Evolutionary conservation across 1,140 invertebrate genomes (phyloP), one percentile per base, ranked within the genome.

Genomic region (Drosophila neocordata): DNA sequence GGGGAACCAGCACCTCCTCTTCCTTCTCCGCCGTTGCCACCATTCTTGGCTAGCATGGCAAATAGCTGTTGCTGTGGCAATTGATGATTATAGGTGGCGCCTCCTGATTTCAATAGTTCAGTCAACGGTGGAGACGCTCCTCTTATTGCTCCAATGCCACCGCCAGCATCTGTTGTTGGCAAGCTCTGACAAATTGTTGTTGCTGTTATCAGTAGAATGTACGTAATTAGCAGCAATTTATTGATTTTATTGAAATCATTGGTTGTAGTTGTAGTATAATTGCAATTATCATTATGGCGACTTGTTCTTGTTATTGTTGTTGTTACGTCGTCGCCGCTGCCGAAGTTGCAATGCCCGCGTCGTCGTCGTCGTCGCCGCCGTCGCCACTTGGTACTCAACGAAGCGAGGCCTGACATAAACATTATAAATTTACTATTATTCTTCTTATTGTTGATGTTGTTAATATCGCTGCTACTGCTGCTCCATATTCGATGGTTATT

Each of bases 211-310:
- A 90, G 89, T 63, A 88, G 70, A 64, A 90, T 81, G 69, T 75
- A 79, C 71, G 88, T 90, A 83, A 90, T 88, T 90, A 90, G 79
- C 76, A 79, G 69, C 75, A 90, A 80, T 90, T 90, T 90, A 90
- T 90, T 90, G 88, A 90, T 79, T 87, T 88, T 90, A 88, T 88
- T 90, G 74, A 88, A 88, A 79, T 88, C 83, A 88, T 77, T 79
- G 68, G 63, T 83, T 77, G 79, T 31, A 31, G 27, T 75, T 48
- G 65, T 77, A 77, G 31, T 69, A 85, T 83, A 88, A 83, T 88
- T 88, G 76, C 73, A 88, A 88, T 88, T 87, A 87, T 87, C 79
- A 87, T 79, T 77, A 74, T 74, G 37, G 35, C 60, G 69, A 61
- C 37, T 38, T 13, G 51, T 58, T 61, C 57, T 57, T 65, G 62